These are phyloP conservation scores for Sphenopsis melanotis DNA, from an alignment of 2,797 vertebrate genomes.

Conservation along the genomic window DNA sequence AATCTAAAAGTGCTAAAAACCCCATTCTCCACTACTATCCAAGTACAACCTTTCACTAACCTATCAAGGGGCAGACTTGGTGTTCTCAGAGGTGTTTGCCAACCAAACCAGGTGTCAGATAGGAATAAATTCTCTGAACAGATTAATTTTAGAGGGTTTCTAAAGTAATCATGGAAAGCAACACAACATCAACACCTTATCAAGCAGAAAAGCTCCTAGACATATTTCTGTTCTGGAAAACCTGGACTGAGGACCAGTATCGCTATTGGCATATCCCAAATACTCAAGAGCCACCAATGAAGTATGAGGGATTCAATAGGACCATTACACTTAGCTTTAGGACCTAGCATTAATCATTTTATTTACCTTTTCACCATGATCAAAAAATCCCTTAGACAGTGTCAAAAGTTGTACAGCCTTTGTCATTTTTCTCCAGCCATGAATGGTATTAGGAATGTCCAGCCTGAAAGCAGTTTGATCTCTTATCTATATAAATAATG, in stretches of 20 bases:
- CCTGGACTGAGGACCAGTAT: not conserved
- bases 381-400: not conserved
- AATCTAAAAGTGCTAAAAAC: not conserved
- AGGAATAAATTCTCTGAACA: not conserved
- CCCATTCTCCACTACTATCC: not conserved
- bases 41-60: not conserved
- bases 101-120: not conserved
- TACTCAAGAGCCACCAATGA: not conserved
- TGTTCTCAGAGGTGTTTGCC: not conserved
- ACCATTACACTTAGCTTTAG: not conserved
- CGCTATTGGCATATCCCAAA: not conserved
- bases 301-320: not conserved
- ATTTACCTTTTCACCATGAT: not conserved
- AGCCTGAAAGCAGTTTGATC: not conserved
- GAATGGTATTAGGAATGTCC: not conserved
- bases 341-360: not conserved
- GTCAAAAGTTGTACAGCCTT: not conserved
- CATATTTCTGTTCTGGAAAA: not conserved
- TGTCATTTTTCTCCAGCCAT: not conserved
- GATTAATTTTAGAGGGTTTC: not conserved
- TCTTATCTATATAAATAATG: not conserved
- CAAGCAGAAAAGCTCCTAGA: not conserved
- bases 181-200: not conserved
- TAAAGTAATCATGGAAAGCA: not conserved
- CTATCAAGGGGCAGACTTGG: not conserved